Evolutionary conservation across 2,113 vertebrate genomes (phyloP).

Genomic region (Cichladusa arquata): DNA sequence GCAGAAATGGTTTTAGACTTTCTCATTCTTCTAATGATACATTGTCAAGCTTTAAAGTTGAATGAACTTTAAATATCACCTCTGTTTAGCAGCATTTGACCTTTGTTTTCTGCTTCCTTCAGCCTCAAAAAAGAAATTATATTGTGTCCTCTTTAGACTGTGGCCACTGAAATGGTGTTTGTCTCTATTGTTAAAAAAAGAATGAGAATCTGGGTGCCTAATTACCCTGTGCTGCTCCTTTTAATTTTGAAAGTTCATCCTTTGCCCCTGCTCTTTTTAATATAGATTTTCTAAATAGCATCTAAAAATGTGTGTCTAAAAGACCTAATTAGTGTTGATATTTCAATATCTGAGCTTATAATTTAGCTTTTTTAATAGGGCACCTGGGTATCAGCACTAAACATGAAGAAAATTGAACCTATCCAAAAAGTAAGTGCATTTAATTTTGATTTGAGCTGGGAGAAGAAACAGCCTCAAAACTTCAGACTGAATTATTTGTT

Average conservation of each 20-base stretch:
- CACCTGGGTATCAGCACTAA: not conserved
- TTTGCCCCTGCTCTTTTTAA: not conserved
- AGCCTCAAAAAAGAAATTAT: not conserved
- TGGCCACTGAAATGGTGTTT: not conserved
- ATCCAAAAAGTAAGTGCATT: not conserved
- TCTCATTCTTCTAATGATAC: not conserved
- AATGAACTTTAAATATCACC: not conserved
- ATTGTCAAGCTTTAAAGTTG: not conserved
- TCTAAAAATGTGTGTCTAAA: not conserved
- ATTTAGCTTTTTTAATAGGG: not conserved
- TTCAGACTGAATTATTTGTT: not conserved
- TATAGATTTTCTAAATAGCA: not conserved
- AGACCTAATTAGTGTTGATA: slow-evolving; percentile 12
- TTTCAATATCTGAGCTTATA: not conserved
- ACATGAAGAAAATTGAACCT: not conserved
- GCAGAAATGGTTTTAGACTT: not conserved
- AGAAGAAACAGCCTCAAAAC: not conserved
- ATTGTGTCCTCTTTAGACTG: not conserved
- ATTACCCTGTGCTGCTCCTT: not conserved
- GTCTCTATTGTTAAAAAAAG: not conserved
- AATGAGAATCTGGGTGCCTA: not conserved
- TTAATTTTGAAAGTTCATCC: not conserved
- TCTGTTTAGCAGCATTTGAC: not conserved
- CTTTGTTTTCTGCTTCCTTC: not conserved
- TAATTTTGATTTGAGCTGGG: not conserved